phyloP scores from a whole-genome alignment of 2,113 vertebrate genomes.

The Xenotilapia flavipinnis region DNA sequence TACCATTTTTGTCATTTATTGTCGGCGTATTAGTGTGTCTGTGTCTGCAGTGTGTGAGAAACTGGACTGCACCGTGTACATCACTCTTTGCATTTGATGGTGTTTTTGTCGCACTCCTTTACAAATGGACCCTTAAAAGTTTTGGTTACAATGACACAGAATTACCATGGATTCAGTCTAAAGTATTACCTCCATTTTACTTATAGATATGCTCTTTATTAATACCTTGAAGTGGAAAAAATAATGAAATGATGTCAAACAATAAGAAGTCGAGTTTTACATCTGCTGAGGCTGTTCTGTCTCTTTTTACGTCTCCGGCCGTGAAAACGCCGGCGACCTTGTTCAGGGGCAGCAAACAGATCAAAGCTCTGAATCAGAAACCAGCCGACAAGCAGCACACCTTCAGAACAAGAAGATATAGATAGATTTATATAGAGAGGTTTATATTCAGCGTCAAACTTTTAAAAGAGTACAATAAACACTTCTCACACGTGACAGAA shows the following conservation, averaged over 20 bases:
- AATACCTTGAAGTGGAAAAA: conserved; percentile 57
- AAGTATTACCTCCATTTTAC: conserved; percentile 53
- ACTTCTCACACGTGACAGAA: conserved; percentile 98
- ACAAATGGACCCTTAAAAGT: conserved; percentile 41
- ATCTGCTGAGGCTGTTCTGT: conserved; percentile 52
- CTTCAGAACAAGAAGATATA: conserved; percentile 87
- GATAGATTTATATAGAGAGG: conserved; percentile 72
- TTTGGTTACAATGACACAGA: conserved; percentile 73
- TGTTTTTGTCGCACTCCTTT: conserved; percentile 12
- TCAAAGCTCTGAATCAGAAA: conserved; percentile 33
- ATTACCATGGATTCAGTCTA: conserved; percentile 64
- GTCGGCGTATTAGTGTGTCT: conserved; percentile 55
- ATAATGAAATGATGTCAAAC: conserved; percentile 48
- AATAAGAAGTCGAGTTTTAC: conserved; percentile 44
- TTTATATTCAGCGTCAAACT: conserved; percentile 94
- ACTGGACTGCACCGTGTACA: conserved; percentile 41
- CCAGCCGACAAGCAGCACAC: conserved; percentile 77
- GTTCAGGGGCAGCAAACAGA: conserved; percentile 17
- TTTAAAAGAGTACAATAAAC: conserved; percentile 99
- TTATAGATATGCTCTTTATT: conserved; percentile 63
- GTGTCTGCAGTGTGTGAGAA: conserved; percentile 40
- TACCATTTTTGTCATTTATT: conserved; percentile 62
- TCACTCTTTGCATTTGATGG: conserved; percentile 41
- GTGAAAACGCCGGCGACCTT: not conserved
- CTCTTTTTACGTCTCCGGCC: not conserved